Percentiles rank a stretch among this genome's conserved stretches.
These are phyloP conservation scores for Drosophila parvula DNA, from an alignment of 1,140 invertebrate species.

Conservation along the genomic window DNA sequence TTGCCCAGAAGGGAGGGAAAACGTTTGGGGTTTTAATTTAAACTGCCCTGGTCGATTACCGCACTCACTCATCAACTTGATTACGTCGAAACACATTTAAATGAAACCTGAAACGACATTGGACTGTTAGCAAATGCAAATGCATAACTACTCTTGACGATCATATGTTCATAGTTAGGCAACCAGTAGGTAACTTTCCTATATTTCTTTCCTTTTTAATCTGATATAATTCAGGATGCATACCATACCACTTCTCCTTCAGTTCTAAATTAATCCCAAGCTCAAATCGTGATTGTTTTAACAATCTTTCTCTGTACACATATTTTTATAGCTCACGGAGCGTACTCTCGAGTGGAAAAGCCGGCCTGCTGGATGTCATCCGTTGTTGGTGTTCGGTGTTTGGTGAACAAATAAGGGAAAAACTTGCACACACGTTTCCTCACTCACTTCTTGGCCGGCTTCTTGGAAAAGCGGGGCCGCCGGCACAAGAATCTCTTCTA, in stretches of 20 bases:
- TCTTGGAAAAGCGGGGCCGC: slow-evolving; percentile 58
- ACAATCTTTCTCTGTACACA: slow-evolving; percentile 44
- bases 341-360: slow-evolving; percentile 1
- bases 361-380: slow-evolving; percentile 42
- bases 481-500: slow-evolving; percentile 69
- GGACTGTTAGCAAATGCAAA: neutral
- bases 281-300: slow-evolving; percentile 54
- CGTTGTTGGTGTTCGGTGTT: slow-evolving; percentile 24
- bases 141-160: neutral
- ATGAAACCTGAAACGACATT: neutral
- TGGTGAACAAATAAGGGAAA: slow-evolving; percentile 72
- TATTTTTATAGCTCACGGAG: neutral
- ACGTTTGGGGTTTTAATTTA: neutral
- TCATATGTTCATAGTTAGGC: neutral
- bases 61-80: neutral
- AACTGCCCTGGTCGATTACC: neutral
- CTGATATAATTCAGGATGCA: neutral
- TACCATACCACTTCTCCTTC: slow-evolving; percentile 1
- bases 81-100: slow-evolving; percentile 6
- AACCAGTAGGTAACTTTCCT: slow-evolving; percentile 5
- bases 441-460: slow-evolving; percentile 34
- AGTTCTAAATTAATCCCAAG: neutral
- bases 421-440: slow-evolving; percentile 64
- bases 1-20: neutral
- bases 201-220: neutral